Conservation (phyloP, 2,888 invertebrate genomes). For the Protophormia terraenovae region DNA sequence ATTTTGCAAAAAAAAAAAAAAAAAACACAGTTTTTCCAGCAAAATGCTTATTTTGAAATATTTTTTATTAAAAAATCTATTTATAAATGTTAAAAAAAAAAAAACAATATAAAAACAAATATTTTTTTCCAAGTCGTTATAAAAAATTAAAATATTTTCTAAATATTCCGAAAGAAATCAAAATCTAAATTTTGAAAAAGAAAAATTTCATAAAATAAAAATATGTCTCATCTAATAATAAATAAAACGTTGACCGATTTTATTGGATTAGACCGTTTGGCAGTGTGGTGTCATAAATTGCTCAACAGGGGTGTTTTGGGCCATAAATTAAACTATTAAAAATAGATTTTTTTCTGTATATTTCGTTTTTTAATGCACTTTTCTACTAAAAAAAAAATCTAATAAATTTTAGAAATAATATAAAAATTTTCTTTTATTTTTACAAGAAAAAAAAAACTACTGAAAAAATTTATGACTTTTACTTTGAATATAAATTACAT, state of each 20-base stretch:
- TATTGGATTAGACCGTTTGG: constrained; percentile 75
- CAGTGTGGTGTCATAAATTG: constrained; percentile 74
- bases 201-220: neutral
- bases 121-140: too few species aligned
- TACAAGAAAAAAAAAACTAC: neutral
- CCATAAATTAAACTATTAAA: constrained; percentile 65
- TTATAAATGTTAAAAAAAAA: too few species aligned
- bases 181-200: neutral
- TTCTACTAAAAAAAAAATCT: neutral
- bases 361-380: neutral
- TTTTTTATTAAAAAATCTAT: too few species aligned
- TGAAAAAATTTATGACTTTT: neutral
- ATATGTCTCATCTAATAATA: constrained; percentile 69
- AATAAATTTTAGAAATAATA: neutral
- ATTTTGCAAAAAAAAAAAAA: too few species aligned
- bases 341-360: constrained; percentile 14
- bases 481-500: constrained; percentile 20
- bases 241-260: constrained; percentile 76
- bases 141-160: neutral
- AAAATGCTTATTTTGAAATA: too few species aligned
- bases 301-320: constrained; percentile 62
- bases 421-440: neutral
- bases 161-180: neutral
- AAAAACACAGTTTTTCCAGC: too few species aligned
- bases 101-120: too few species aligned